Evolutionary conservation across 2,888 invertebrate species (phyloP).

Genomic region (Acronicta leporina): DNA sequence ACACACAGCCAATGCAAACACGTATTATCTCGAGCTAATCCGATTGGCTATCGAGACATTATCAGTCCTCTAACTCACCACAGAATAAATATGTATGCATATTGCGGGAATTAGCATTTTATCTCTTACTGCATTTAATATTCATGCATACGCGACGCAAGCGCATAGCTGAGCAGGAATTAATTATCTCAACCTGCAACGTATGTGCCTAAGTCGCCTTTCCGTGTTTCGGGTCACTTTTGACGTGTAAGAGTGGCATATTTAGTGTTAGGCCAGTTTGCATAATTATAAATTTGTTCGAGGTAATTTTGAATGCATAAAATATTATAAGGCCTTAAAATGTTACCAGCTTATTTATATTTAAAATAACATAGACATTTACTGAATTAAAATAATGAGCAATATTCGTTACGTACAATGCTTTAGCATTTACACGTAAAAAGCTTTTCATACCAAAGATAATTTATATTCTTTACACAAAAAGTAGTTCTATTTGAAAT

Average conservation of each 20-base stretch:
- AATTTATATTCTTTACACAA: slow-evolving; percentile 45
- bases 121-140: slow-evolving; percentile 84
- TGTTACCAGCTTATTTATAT: background rate
- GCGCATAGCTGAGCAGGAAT: slow-evolving; percentile 79
- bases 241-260: slow-evolving; percentile 21
- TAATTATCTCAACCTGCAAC: slow-evolving; percentile 65
- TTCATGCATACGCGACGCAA: slow-evolving; percentile 81
- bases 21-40: slow-evolving; percentile 67
- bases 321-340: background rate
- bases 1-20: slow-evolving; percentile 37
- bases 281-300: slow-evolving; percentile 16
- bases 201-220: slow-evolving; percentile 5
- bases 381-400: slow-evolving; percentile 26
- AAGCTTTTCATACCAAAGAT: slow-evolving; percentile 31
- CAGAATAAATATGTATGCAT: slow-evolving; percentile 80
- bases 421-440: slow-evolving; percentile 32
- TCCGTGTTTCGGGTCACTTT: slow-evolving; percentile 32
- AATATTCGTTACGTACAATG: slow-evolving; percentile 20
- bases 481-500: slow-evolving; percentile 52
- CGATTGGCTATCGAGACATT: slow-evolving; percentile 66
- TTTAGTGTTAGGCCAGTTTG: slow-evolving; percentile 20
- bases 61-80: slow-evolving; percentile 75
- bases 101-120: slow-evolving; percentile 83
- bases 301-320: background rate
- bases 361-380: background rate